Base-by-base conservation (phyloP, 2,797 vertebrate species). In the Anas acuta region DNA sequence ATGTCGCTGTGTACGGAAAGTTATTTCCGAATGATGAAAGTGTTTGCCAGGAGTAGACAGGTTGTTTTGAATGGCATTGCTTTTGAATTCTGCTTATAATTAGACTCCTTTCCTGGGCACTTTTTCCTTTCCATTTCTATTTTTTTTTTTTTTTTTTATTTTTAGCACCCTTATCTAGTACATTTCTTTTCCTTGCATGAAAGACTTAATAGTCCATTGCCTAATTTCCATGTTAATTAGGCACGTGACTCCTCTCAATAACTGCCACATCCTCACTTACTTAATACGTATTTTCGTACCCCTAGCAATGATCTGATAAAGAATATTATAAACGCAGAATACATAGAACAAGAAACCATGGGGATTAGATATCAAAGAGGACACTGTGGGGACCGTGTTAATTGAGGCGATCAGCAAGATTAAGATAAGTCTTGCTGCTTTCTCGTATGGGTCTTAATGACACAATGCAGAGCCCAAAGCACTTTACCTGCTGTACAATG, bases 171-270 rank as follows among this genome's bases (percentile, higher is more conserved):
- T 0, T 67, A 61, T 81, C 83, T 90, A 70, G 69, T 61, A 60
- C 33, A 45, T 83, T 87, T 92, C 37, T 93, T 92, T 83, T 65
- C 54, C 56, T 87, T 87, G 65, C 0, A 0, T 3, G 1, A 78
- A 95, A 90, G 60, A 67, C 60, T 83, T 92, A 89, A 79, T 72
- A 94, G 71, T 43, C 77, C 53, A 22, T 73, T 76, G 39, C 74
- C 92, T 92, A 79, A 96, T 96, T 96, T 94, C 82, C 90, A 90
- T 71, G 57, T 92, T 93, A 97, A 93, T 96, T 92, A 94, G 64
- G 51, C 67, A 41, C 5, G 2, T 92, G 69, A 26, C 43, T 91
- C 92, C 70, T 84, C 83, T 83, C 84, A 76, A 39, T 87, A 95
- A 49, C 51, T 73, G 57, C 75, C 75, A 54, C 75, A 67, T 94